Conservation (phyloP, 2,113 vertebrate genomes). For the Ptychochromis oligacanthus region DNA sequence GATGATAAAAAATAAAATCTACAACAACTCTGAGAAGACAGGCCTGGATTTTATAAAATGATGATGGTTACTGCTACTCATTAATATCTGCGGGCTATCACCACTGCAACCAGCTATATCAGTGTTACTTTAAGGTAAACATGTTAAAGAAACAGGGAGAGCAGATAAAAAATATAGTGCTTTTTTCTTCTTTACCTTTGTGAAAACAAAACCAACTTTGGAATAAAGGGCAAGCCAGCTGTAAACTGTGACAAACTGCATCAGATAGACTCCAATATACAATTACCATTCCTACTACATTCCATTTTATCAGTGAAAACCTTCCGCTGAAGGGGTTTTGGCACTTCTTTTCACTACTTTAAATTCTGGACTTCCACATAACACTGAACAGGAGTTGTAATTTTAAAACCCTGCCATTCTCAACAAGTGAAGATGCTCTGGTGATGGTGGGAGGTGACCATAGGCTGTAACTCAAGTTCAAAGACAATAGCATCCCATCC, state of each 20-base stretch:
- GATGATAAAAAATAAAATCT: conserved; percentile 17
- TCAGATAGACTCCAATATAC: neutral
- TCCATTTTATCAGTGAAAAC: no score
- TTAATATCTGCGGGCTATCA: neutral
- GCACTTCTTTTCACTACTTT: neutral
- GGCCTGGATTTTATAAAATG: neutral
- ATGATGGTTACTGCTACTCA: neutral
- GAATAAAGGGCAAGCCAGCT: neutral
- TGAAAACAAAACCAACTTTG: neutral
- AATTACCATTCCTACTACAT: no score
- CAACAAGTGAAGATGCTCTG: conserved; percentile 10
- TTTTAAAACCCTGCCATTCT: conserved; percentile 12
- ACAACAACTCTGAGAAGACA: conserved; percentile 5
- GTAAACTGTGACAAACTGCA: neutral
- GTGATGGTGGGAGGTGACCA: conserved; percentile 22
- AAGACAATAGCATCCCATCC: neutral
- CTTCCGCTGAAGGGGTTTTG: neutral
- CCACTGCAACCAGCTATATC: neutral
- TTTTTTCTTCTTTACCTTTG: conserved; percentile 19
- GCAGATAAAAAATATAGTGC: neutral
- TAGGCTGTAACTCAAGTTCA: conserved; percentile 9
- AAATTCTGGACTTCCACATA: neutral
- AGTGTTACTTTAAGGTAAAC: neutral
- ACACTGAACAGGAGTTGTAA: neutral
- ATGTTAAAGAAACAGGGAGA: neutral